These are phyloP conservation scores for Drosophila neutralis DNA, from an alignment of 2,888 invertebrate genomes.

Conservation along the genomic window DNA sequence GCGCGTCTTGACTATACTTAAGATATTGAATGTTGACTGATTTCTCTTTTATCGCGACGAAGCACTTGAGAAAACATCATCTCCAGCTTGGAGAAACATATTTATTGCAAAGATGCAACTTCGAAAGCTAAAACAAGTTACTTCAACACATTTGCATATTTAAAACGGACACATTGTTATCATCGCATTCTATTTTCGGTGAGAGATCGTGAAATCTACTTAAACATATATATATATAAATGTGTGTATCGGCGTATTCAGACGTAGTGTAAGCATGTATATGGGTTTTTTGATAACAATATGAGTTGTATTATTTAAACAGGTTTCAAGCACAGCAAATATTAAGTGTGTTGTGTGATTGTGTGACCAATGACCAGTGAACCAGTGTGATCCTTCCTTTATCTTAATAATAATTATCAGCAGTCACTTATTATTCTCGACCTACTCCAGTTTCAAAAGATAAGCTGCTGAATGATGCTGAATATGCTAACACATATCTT, in stretches of 20 bases:
- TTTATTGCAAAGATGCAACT: background rate
- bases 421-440: background rate
- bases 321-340: constrained; percentile 29
- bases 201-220: constrained; percentile 18
- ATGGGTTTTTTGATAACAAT: constrained; percentile 2
- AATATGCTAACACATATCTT: background rate
- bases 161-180: constrained; percentile 29
- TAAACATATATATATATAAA: constrained; percentile 2
- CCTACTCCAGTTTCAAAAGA: background rate
- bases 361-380: constrained; percentile 3
- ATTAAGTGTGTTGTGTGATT: constrained; percentile 1
- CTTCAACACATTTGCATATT: background rate
- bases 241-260: background rate
- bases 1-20: too few relatives aligned
- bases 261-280: background rate
- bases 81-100: background rate
- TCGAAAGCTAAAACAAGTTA: constrained; percentile 23
- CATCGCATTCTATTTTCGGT: constrained; percentile 34
- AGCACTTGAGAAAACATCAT: background rate
- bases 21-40: too few relatives aligned
- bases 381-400: background rate
- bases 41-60: background rate
- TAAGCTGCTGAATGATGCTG: background rate
- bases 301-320: constrained; percentile 29
- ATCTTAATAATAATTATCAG: background rate